phyloP scores from a whole-genome alignment of 2,797 vertebrate species.

The Jordanella pulchra region DNA sequence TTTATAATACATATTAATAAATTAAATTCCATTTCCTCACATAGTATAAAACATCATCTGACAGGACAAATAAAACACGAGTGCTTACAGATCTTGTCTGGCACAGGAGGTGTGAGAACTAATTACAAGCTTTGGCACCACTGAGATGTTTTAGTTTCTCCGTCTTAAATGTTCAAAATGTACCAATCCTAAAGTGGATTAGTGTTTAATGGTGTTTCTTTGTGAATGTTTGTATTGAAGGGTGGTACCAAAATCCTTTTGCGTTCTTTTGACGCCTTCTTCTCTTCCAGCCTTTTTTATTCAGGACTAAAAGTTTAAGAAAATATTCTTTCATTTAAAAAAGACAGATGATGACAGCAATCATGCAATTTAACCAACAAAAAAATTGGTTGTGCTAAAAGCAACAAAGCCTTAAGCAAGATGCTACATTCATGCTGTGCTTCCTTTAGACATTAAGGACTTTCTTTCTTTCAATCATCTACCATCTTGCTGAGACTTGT shows the following conservation, averaged over 20 bases:
- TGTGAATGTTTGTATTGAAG: not conserved
- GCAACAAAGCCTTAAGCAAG: conserved; percentile 5
- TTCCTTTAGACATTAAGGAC: not conserved
- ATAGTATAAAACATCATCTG: conserved; percentile 43
- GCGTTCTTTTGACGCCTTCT: not conserved
- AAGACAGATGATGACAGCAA: not conserved
- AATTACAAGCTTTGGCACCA: conserved; percentile 67
- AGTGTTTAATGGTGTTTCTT: not conserved
- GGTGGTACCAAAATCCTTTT: too few species aligned
- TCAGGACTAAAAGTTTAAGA: not conserved
- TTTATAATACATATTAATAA: conserved; percentile 67
- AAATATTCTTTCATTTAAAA: not conserved
- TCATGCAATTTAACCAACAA: not conserved
- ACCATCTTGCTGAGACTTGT: not conserved
- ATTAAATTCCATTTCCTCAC: conserved; percentile 65
- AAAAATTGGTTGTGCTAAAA: not conserved
- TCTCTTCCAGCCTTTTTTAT: not conserved
- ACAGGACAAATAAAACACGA: conserved; percentile 45
- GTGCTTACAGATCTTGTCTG: conserved; percentile 57
- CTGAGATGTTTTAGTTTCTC: conserved; percentile 33
- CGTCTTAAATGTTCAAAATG: conserved; percentile 24
- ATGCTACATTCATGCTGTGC: not conserved
- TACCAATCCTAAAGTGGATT: conserved; percentile 5
- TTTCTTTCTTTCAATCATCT: not conserved
- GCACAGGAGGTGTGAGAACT: conserved; percentile 55